Evolutionary conservation across 2,113 vertebrate genomes (phyloP).

Genomic region (Gnathochromis pfefferi): DNA sequence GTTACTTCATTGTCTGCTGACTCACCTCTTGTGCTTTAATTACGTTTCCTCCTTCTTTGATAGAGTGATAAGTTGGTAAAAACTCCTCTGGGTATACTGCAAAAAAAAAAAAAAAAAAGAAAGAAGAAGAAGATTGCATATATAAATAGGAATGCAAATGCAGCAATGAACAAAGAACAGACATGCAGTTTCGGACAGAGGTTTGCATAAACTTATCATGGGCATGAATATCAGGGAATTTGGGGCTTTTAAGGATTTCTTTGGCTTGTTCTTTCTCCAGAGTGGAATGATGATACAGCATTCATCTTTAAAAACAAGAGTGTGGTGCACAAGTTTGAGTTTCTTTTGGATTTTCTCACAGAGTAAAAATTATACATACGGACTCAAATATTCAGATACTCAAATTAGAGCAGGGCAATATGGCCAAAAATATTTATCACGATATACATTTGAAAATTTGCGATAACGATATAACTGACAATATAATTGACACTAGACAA

Average conservation of each 20-base stretch:
- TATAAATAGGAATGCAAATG: background rate
- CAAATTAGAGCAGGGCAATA: too few relatives aligned
- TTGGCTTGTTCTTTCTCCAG: background rate
- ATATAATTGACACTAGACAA: too few relatives aligned
- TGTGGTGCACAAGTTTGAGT: background rate
- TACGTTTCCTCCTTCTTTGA: slow-evolving; percentile 15
- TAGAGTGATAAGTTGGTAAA: slow-evolving; percentile 56
- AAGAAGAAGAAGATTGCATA: background rate
- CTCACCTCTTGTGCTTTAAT: slow-evolving; percentile 53
- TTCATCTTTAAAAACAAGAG: background rate
- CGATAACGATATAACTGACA: too few relatives aligned
- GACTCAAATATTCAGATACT: background rate
- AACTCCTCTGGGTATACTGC: slow-evolving; percentile 65
- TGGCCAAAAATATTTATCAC: too few relatives aligned
- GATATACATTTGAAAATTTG: too few relatives aligned
- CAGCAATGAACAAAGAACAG: background rate
- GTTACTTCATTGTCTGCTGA: background rate
- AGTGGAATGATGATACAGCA: background rate
- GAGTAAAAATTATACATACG: background rate
- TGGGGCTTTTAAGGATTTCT: background rate
- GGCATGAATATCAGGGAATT: background rate
- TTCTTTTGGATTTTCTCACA: background rate
- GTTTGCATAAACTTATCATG: background rate
- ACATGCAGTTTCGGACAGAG: background rate
- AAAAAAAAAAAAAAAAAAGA: background rate